Conservation (phyloP, 2,113 vertebrate genomes). For the Seriola quinqueradiata region DNA sequence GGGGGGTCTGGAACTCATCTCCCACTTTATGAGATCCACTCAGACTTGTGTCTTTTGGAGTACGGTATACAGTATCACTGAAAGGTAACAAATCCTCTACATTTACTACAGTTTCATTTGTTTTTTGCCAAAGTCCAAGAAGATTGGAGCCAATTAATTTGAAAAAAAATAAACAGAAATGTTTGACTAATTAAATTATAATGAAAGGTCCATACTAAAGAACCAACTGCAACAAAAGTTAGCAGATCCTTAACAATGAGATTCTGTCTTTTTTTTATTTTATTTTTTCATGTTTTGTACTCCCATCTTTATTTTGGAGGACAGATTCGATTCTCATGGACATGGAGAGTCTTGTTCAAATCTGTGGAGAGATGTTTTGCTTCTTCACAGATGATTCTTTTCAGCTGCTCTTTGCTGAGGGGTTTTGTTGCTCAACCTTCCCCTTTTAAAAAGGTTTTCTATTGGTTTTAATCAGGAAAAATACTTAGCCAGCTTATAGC, state of each 20-base stretch:
- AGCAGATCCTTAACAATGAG: too few relatives aligned
- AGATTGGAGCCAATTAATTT: not conserved
- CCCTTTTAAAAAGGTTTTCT: not conserved
- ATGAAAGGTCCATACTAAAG: too few relatives aligned
- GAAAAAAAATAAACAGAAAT: too few relatives aligned
- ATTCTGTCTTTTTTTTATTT: not conserved
- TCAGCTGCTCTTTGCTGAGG: not conserved
- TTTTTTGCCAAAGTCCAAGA: not conserved
- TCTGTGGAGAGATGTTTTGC: not conserved
- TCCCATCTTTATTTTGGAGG: not conserved
- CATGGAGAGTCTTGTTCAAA: not conserved
- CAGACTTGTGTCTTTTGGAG: not conserved
- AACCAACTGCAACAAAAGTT: too few relatives aligned
- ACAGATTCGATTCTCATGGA: not conserved
- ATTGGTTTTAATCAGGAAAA: not conserved
- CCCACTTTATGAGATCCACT: not conserved
- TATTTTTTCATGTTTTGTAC: not conserved
- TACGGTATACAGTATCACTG: not conserved
- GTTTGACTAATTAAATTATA: too few relatives aligned
- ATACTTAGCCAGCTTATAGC: too few relatives aligned
- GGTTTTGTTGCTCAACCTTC: not conserved
- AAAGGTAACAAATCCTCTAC: not conserved
- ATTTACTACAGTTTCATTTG: not conserved
- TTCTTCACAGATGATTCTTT: not conserved
- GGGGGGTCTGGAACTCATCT: not conserved